Conservation (phyloP, 2,797 vertebrate species). For the Dendrocincla fuliginosa region DNA sequence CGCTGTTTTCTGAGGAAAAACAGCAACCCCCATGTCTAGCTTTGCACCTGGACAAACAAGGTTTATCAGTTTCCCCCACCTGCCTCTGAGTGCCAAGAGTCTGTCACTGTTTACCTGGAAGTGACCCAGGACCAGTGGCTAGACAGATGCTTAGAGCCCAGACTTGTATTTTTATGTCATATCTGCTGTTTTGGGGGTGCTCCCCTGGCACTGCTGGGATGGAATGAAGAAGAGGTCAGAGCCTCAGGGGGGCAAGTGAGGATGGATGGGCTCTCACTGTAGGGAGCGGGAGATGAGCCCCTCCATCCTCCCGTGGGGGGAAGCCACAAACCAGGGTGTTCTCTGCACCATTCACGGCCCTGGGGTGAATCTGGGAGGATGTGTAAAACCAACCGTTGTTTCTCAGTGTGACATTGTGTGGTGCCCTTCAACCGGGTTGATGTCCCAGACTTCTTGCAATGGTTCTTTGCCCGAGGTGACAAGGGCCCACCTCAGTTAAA, state of each 20-base stretch:
- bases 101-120: constrained; percentile 26
- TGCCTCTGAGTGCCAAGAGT: neutral
- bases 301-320: rapidly evolving
- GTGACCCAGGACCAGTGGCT: neutral
- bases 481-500: neutral
- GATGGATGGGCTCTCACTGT: rapidly evolving
- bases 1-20: neutral
- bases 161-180: neutral
- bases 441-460: neutral
- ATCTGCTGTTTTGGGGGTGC: neutral
- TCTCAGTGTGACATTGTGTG: neutral
- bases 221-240: rapidly evolving
- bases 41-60: constrained; percentile 56
- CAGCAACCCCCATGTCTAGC: neutral
- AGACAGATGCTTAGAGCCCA: neutral
- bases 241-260: neutral
- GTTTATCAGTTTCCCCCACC: constrained; percentile 7
- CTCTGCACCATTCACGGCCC: rapidly evolving
- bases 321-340: neutral
- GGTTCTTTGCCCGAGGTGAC: neutral
- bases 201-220: rapidly evolving
- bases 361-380: neutral
- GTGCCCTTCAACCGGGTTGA: neutral
- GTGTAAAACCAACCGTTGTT: neutral
- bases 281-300: neutral